These are phyloP conservation scores for Heliconius hewitsoni DNA, from an alignment of 1,140 invertebrate genomes.

Conservation along the genomic window DNA sequence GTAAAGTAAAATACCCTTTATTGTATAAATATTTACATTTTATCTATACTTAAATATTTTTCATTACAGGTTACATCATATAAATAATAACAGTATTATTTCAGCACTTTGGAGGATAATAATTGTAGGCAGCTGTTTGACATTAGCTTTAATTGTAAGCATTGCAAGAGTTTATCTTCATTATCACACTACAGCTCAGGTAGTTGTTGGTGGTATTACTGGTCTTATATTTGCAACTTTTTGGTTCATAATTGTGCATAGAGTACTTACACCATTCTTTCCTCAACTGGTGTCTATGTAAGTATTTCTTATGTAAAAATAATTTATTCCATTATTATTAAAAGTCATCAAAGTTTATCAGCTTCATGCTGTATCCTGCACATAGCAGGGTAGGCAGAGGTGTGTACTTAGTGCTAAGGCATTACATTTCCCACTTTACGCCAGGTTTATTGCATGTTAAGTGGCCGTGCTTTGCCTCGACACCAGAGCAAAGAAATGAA, in stretches of 20 bases:
- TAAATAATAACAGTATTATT: conserved; percentile 87
- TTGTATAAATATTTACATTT: background rate
- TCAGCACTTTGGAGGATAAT: conserved; percentile 88
- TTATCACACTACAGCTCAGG: conserved; percentile 93
- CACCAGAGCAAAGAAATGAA: too few relatives aligned
- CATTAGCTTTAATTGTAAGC: conserved; percentile 84
- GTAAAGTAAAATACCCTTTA: too few relatives aligned
- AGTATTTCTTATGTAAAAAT: conserved; percentile 62
- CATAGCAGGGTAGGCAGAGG: too few relatives aligned
- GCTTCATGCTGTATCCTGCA: too few relatives aligned
- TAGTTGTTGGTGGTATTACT: conserved; percentile 88
- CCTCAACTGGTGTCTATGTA: conserved; percentile 93
- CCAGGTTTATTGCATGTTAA: too few relatives aligned
- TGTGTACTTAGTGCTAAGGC: too few relatives aligned
- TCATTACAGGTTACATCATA: conserved; percentile 87
- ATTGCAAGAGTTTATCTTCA: conserved; percentile 90
- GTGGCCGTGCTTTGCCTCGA: too few relatives aligned
- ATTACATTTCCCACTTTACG: background rate
- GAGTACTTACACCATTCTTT: conserved; percentile 92
- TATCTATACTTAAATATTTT: background rate
- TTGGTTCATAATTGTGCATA: conserved; percentile 91
- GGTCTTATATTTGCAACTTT: conserved; percentile 86
- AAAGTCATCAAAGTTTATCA: too few relatives aligned
- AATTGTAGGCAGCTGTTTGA: conserved; percentile 84
- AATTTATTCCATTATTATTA: background rate